Evolutionary conservation across 2,888 invertebrate species (phyloP), one percentile per base, ranked within the genome.

Genomic region (Rhabditoides inermis): DNA sequence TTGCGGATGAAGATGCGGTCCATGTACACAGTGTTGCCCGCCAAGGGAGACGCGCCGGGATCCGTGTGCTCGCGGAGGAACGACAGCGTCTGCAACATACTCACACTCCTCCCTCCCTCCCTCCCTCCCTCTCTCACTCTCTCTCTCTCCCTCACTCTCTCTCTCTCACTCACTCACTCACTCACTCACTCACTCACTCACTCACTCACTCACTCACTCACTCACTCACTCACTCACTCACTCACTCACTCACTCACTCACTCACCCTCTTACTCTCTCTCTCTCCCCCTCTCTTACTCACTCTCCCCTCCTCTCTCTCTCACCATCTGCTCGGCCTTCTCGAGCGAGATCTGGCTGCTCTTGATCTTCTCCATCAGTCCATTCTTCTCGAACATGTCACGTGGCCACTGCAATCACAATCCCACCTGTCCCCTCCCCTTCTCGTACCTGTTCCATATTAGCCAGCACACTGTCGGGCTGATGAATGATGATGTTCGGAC

Each of bases 371-470:
- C 83, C 15, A 85, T 85, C 54, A 95, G 80, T 12, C 91, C 91
- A 73, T 86, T 85, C 87, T 89, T 82, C 60, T 81, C 81, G 81
- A 92, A 92, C 63, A 86, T 85, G 48, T 84, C 80, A 26, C 78
- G 81, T 77, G 88, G 88, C 94, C 94, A 95, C 4, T 84, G 83
- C 73, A n/a, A n/a, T n/a, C n/a, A n/a, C n/a, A n/a, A n/a, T n/a
- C n/a, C n/a, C n/a, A n/a, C n/a, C n/a, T n/a, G n/a, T n/a, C n/a
- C n/a, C n/a, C n/a, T n/a, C n/a, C n/a, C n/a, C n/a, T n/a, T n/a
- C n/a, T n/a, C n/a, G n/a, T n/a, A n/a, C n/a, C n/a, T n/a, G n/a
- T n/a, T 83, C 76, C 94, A 95, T 94, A 42, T 79, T 80, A 42
- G 84, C 79, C 53, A 94, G 80, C 28, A 87, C 78, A 27, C 82